Percentiles rank a stretch among this genome's conserved stretches.
Conservation (phyloP, 2,888 invertebrate genomes). For the Melanchra persicariae region DNA sequence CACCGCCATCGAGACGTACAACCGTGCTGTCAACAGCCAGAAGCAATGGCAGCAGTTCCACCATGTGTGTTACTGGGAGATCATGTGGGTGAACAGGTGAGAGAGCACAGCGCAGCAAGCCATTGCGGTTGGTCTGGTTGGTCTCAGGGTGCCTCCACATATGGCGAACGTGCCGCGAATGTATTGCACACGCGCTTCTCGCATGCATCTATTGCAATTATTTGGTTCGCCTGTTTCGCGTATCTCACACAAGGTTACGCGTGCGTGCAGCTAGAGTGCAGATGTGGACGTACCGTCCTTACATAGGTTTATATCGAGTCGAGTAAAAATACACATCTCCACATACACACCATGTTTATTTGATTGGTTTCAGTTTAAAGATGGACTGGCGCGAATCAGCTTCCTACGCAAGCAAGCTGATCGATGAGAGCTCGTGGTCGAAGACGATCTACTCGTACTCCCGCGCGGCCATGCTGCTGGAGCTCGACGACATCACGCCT, state of each 20-base stretch:
- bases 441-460: constrained; percentile 97
- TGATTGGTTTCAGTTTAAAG: constrained; percentile 87
- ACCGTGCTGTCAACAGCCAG: constrained; percentile 95
- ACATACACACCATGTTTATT: not conserved
- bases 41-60: constrained; percentile 97
- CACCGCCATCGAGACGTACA: constrained; percentile 94
- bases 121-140: accelerated
- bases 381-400: constrained; percentile 95
- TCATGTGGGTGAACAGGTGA: constrained; percentile 97
- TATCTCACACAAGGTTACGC: not conserved
- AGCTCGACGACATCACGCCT: constrained; percentile 89
- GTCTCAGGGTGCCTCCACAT: not conserved
- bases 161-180: not conserved
- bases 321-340: not conserved
- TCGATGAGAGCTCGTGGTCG: constrained; percentile 97
- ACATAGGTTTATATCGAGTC: not conserved
- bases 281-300: not conserved
- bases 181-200: not conserved
- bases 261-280: not conserved
- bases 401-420: constrained; percentile 93
- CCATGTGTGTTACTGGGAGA: constrained; percentile 98
- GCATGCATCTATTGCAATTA: not conserved
- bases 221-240: not conserved
- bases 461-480: constrained; percentile 95
- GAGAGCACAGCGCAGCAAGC: constrained; percentile 26